These are phyloP conservation scores for Bruchidius siliquastri DNA, from an alignment of 2,888 invertebrate species.

Conservation along the genomic window DNA sequence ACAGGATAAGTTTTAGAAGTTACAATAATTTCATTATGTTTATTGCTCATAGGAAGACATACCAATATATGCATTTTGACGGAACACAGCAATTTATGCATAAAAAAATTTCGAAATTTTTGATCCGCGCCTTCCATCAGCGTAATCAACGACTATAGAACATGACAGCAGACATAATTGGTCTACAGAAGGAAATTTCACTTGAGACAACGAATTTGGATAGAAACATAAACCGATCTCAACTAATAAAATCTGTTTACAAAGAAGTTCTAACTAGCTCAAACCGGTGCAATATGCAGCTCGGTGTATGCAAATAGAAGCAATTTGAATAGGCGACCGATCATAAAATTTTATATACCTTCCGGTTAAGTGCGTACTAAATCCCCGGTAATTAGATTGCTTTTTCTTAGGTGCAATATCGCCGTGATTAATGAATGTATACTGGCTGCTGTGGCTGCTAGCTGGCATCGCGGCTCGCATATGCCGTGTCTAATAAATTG, in stretches of 20 bases:
- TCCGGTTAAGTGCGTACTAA: not conserved
- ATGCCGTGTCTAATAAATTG: not conserved
- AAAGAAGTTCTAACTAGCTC: not conserved
- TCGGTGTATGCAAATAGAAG: not conserved
- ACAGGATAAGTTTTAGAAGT: no score
- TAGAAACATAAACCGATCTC: not conserved
- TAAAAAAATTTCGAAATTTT: no score
- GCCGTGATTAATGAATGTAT: not conserved
- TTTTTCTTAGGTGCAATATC: not conserved
- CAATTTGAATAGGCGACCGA: not conserved
- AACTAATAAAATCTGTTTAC: not conserved
- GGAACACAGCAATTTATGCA: no score
- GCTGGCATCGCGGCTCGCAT: not conserved
- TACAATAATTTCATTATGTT: no score
- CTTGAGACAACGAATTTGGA: no score
- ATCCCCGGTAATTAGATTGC: not conserved
- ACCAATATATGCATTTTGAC: no score
- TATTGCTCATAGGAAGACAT: no score
- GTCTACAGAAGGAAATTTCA: no score
- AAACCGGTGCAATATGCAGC: not conserved
- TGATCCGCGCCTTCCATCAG: no score
- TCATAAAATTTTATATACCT: not conserved
- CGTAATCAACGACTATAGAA: no score
- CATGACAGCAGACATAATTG: no score
- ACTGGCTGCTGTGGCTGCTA: not conserved